Conservation (phyloP, 2,113 vertebrate species). For the Perca schrenkii region DNA sequence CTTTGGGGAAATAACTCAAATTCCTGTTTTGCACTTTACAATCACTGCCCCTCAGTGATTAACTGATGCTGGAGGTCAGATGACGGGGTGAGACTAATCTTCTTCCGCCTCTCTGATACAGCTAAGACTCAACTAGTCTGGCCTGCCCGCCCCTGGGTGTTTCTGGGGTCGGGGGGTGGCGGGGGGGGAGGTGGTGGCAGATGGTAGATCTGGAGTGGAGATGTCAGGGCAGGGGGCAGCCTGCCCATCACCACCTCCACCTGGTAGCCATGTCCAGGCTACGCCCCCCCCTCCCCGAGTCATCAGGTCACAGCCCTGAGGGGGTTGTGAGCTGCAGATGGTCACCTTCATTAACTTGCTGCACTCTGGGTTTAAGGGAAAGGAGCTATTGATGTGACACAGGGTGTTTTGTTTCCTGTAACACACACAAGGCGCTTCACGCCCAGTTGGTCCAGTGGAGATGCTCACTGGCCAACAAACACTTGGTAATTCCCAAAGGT, state of each 20-base stretch:
- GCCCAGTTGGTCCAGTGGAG: not conserved
- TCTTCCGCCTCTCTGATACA: slow-evolving; percentile 14
- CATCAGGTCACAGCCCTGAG: slow-evolving; percentile 73
- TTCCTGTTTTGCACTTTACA: slow-evolving; percentile 37
- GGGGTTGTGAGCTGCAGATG: slow-evolving; percentile 73
- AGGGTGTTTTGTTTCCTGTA: slow-evolving; percentile 29
- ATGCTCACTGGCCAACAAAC: not conserved
- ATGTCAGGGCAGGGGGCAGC: slow-evolving; percentile 70
- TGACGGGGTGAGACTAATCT: slow-evolving; percentile 61
- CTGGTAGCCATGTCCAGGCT: slow-evolving; percentile 74
- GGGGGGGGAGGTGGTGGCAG: slow-evolving; percentile 70
- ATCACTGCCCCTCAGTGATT: not conserved
- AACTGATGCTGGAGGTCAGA: slow-evolving; percentile 31
- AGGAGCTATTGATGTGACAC: not conserved
- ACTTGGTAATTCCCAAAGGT: not conserved
- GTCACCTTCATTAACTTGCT: slow-evolving; percentile 69
- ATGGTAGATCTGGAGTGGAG: slow-evolving; percentile 82
- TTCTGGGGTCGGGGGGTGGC: not conserved
- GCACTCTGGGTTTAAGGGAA: slow-evolving; percentile 19
- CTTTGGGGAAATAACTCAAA: slow-evolving; percentile 9
- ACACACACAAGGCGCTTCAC: slow-evolving; percentile 6
- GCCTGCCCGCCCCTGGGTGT: slow-evolving; percentile 66
- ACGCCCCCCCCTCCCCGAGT: slow-evolving; percentile 67
- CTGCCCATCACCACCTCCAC: slow-evolving; percentile 78
- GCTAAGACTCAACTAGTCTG: slow-evolving; percentile 69